Evolutionary conservation across 64 coral and sea anemone species (phyloP).

Genomic region (Stichodactyla mertensii): DNA sequence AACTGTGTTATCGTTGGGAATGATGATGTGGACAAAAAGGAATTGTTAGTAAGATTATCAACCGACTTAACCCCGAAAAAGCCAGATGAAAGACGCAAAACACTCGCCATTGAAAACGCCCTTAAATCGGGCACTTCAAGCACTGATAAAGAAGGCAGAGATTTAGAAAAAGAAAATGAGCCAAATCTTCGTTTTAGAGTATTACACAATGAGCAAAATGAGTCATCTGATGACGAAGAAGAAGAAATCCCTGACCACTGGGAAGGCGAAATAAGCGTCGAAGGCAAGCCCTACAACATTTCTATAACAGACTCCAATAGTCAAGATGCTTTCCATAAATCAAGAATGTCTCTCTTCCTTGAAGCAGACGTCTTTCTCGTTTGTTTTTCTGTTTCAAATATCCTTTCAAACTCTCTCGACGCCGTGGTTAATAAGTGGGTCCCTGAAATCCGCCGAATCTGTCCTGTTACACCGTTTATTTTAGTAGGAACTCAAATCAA

Average conservation of each 20-base stretch:
- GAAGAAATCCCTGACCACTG: conserved; percentile 17
- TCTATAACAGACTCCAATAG: conserved; percentile 52
- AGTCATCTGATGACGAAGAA: background rate
- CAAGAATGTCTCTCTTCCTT: conserved; percentile 34
- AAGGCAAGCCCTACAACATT: conserved; percentile 43
- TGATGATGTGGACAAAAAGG: conserved; percentile 79
- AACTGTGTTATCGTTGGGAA: conserved; percentile 81
- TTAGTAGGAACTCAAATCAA: conserved; percentile 83
- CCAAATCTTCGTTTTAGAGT: background rate
- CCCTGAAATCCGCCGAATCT: conserved; percentile 55
- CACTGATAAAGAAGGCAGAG: background rate
- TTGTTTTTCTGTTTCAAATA: conserved; percentile 77
- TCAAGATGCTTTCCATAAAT: conserved; percentile 35
- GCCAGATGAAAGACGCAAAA: background rate
- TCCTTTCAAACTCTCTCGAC: conserved; percentile 28
- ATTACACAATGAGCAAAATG: background rate
- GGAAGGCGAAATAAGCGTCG: conserved; percentile 41
- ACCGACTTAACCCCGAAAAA: conserved; percentile 23
- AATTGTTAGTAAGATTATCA: conserved; percentile 49
- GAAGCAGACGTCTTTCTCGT: conserved; percentile 81
- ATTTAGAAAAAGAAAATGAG: background rate
- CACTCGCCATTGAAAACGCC: background rate
- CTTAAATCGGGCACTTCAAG: background rate
- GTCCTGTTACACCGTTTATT: conserved; percentile 77
- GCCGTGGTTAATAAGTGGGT: conserved; percentile 70